Conservation (phyloP, 1,140 invertebrate species). For the Chlorops oryzae region DNA sequence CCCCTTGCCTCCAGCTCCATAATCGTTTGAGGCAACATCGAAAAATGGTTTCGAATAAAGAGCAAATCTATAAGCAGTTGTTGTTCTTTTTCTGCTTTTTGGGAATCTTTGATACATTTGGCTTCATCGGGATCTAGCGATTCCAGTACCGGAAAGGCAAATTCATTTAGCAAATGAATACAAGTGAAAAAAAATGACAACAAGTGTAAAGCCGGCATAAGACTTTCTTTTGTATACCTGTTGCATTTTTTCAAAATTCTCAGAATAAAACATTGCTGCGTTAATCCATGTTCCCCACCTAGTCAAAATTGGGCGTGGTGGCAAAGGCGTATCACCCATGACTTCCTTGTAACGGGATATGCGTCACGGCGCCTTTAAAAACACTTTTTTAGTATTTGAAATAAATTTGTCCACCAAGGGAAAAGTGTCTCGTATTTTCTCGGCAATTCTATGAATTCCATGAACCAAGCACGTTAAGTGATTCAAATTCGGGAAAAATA, state of each 20-base stretch:
- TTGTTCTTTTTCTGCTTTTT: too few relatives aligned
- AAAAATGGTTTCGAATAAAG: too few relatives aligned
- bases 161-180: not conserved
- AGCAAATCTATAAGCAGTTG: too few relatives aligned
- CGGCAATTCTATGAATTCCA: not conserved
- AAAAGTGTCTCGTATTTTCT: constrained; percentile 1
- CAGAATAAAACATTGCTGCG: not conserved
- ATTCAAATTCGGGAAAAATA: not conserved
- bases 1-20: too few relatives aligned
- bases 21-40: too few relatives aligned
- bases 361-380: constrained; percentile 1
- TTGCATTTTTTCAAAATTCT: constrained; percentile 1
- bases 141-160: too few relatives aligned
- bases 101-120: not conserved
- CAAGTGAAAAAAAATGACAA: not conserved
- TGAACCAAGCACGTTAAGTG: not conserved
- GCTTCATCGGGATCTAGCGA: too few relatives aligned
- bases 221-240: not conserved
- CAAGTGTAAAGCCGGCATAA: not conserved
- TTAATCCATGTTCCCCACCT: not conserved
- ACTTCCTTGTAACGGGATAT: not conserved
- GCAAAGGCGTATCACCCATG: not conserved
- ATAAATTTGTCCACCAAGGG: not conserved
- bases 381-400: constrained; percentile 1
- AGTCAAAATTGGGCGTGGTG: not conserved